A percentile compares a stretch with the other conserved stretches of the same genome.
Conservation (phyloP, 37 sponge, comb jelly and placozoan genomes). For the Axinella damicornis region DNA sequence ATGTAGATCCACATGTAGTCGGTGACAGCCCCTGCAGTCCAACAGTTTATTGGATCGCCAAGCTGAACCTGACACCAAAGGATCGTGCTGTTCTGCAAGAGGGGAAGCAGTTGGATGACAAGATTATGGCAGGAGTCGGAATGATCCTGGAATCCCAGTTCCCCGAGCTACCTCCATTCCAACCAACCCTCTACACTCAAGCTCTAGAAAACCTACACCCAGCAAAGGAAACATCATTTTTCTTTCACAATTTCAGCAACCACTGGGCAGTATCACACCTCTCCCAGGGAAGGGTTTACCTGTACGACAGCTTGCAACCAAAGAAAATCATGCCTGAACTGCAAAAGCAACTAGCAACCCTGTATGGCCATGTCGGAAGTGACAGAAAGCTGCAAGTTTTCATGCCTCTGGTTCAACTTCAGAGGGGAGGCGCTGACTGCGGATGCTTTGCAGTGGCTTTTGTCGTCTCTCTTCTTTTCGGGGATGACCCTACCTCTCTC, state of each 20-base stretch:
- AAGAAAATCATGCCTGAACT: neutral
- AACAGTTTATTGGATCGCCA: too few relatives aligned
- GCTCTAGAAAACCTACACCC: neutral
- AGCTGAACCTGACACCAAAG: too few relatives aligned
- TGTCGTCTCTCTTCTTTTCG: neutral
- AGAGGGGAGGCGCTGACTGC: conserved; percentile 12
- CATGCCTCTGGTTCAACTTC: neutral
- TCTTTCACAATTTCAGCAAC: neutral
- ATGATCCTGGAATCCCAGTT: neutral
- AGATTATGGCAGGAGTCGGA: too few relatives aligned
- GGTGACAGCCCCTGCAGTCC: too few relatives aligned
- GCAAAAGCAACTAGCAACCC: neutral
- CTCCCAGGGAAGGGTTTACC: neutral
- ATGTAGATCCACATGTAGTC: too few relatives aligned
- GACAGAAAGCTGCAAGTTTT: neutral
- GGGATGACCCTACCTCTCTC: conserved; percentile 6
- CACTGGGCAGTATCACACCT: conserved; percentile 16
- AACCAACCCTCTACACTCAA: neutral
- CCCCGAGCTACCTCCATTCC: neutral
- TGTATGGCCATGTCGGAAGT: neutral
- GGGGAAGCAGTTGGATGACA: too few relatives aligned
- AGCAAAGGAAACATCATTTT: neutral
- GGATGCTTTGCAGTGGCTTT: conserved; percentile 13
- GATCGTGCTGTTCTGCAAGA: too few relatives aligned
- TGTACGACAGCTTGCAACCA: conserved; percentile 10